These are phyloP conservation scores for Drosophila ogumai DNA, from an alignment of 1,140 invertebrate genomes.

Conservation along the genomic window DNA sequence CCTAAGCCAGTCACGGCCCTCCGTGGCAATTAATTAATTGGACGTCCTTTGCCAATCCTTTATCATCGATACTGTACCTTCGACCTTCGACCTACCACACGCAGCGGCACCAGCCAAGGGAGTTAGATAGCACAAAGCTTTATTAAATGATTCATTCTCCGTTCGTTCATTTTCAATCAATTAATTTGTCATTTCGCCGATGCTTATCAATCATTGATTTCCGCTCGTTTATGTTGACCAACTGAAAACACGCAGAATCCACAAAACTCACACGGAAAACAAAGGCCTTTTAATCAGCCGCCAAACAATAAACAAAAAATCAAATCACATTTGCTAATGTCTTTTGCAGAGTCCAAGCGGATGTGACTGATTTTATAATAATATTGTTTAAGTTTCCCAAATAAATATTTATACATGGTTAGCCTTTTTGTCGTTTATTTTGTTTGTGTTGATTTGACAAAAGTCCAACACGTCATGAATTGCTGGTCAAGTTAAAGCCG, in stretches of 20 bases:
- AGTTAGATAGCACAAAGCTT: neutral
- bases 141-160: constrained; percentile 7
- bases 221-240: constrained; percentile 31
- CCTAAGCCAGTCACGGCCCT: constrained; percentile 13
- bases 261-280: constrained; percentile 27
- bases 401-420: constrained; percentile 34
- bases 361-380: constrained; percentile 45
- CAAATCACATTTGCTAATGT: constrained; percentile 49
- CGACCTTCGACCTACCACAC: constrained; percentile 40
- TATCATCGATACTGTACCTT: constrained; percentile 23
- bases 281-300: constrained; percentile 21
- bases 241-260: constrained; percentile 9
- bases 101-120: constrained; percentile 16
- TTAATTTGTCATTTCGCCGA: constrained; percentile 71
- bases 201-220: constrained; percentile 66
- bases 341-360: constrained; percentile 39
- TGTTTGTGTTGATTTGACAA: neutral
- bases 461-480: neutral
- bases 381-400: constrained; percentile 31
- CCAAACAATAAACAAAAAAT: constrained; percentile 42
- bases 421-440: neutral
- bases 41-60: constrained; percentile 32
- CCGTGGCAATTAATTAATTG: constrained; percentile 46
- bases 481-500: neutral
- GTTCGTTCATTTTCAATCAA: constrained; percentile 28